phyloP scores from a whole-genome alignment of 2,888 invertebrate genomes.

The Temnothorax unifasciatus region DNA sequence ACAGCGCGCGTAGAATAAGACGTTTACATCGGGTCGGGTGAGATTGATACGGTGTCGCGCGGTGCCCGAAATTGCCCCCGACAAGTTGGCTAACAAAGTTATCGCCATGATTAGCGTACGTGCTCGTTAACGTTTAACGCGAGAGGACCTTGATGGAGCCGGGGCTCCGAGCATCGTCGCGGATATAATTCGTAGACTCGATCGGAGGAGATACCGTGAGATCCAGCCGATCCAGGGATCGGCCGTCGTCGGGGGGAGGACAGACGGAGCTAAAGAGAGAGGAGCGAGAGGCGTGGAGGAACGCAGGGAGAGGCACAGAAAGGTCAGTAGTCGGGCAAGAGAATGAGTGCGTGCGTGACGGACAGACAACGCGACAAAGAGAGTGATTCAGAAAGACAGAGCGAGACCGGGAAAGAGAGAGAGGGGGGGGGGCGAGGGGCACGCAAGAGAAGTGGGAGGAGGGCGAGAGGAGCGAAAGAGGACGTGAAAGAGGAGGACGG shows the following conservation, averaged over 20 bases:
- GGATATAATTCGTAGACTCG: not conserved
- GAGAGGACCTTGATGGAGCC: not conserved
- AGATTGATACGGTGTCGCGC: slow-evolving; percentile 43
- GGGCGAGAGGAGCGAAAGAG: slow-evolving; percentile 40
- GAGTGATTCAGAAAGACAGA: slow-evolving; percentile 28
- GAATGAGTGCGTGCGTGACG: slow-evolving; percentile 31
- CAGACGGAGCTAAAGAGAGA: not conserved
- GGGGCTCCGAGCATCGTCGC: not conserved
- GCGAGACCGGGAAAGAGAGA: slow-evolving; percentile 34
- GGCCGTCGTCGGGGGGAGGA: not conserved
- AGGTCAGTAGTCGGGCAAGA: slow-evolving; percentile 19
- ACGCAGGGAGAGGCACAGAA: slow-evolving; percentile 20
- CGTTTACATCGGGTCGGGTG: not conserved
- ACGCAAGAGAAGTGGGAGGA: slow-evolving; percentile 27
- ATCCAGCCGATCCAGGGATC: not conserved
- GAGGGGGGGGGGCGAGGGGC: slow-evolving; percentile 40
- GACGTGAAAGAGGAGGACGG: slow-evolving; percentile 38
- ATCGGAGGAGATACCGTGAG: not conserved
- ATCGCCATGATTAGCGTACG: slow-evolving; percentile 12
- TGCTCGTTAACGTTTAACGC: slow-evolving; percentile 16
- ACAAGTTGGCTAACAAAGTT: slow-evolving; percentile 32
- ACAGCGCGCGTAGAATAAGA: slow-evolving; percentile 2
- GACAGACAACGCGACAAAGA: slow-evolving; percentile 28
- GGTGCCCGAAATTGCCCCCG: slow-evolving; percentile 30
- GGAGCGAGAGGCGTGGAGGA: slow-evolving; percentile 1